phyloP scores from a whole-genome alignment of 2,113 vertebrate genomes.

The Nesoenas mayeri region DNA sequence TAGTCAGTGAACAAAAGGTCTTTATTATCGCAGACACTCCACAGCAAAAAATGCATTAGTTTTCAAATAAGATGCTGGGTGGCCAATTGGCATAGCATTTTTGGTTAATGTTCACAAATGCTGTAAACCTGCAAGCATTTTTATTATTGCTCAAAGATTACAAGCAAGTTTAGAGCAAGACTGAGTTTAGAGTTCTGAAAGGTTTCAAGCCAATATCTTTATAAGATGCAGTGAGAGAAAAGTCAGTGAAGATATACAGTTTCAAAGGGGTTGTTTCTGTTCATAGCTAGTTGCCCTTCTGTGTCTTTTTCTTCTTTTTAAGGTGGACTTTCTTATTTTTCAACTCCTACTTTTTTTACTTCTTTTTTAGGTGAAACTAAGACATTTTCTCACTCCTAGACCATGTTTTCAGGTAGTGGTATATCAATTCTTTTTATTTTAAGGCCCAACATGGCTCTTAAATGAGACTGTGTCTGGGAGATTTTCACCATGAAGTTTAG shows the following conservation, averaged over 20 bases:
- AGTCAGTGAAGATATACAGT: neutral
- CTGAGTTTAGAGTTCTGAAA: neutral
- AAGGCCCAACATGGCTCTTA: neutral
- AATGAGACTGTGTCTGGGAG: neutral
- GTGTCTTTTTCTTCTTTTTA: neutral
- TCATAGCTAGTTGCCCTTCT: neutral
- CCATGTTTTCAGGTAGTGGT: neutral
- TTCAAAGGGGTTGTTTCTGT: neutral
- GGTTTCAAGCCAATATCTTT: neutral
- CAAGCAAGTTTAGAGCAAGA: neutral
- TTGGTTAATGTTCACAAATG: neutral
- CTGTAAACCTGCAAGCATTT: neutral
- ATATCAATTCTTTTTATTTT: neutral
- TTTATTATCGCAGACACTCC: neutral
- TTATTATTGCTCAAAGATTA: neutral
- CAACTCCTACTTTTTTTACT: fast-evolving
- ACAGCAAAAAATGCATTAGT: neutral
- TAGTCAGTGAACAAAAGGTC: neutral
- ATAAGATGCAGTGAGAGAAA: neutral
- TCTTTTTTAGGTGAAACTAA: neutral
- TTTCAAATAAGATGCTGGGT: neutral
- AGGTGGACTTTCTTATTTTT: neutral
- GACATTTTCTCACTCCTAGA: neutral
- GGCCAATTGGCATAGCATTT: neutral
- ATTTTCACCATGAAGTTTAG: neutral